Conservation (phyloP, 2,888 invertebrate genomes). For the Gymnosoma rotundatum region DNA sequence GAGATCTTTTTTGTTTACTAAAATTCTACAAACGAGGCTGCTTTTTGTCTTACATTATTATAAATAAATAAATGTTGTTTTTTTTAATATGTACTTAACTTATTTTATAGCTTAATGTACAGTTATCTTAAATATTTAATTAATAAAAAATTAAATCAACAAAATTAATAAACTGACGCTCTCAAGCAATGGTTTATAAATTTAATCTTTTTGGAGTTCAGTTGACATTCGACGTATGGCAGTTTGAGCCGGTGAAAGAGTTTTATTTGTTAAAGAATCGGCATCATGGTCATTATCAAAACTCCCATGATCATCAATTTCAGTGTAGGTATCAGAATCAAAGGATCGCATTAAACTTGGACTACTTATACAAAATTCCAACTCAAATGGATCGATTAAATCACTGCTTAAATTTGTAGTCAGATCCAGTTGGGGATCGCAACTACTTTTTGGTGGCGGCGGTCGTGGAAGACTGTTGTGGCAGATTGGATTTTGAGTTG, state of each 20-base stretch:
- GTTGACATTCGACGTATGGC: constrained; percentile 76
- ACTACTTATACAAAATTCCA: constrained; percentile 81
- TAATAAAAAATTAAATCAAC: background rate
- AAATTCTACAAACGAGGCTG: background rate
- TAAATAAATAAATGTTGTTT: background rate
- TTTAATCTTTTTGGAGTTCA: background rate
- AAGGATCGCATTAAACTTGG: constrained; percentile 81
- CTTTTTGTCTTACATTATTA: background rate
- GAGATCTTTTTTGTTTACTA: background rate
- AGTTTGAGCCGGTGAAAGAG: constrained; percentile 78
- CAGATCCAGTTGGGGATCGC: constrained; percentile 63
- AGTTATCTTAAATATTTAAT: background rate
- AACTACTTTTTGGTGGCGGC: constrained; percentile 80
- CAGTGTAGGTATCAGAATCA: constrained; percentile 73
- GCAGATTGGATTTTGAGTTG: constrained; percentile 78
- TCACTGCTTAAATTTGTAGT: constrained; percentile 44
- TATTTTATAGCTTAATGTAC: background rate
- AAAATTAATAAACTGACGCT: constrained; percentile 4
- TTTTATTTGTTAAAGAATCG: constrained; percentile 74
- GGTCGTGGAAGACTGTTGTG: constrained; percentile 82
- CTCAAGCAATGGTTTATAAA: background rate
- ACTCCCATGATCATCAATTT: constrained; percentile 32
- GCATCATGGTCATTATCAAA: constrained; percentile 52
- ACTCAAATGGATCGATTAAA: constrained; percentile 75
- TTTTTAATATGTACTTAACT: background rate